Percentiles rank a stretch among this genome's conserved stretches.
Evolutionary conservation across 2,797 vertebrate species (phyloP).

Genomic region (Masticophis lateralis): DNA sequence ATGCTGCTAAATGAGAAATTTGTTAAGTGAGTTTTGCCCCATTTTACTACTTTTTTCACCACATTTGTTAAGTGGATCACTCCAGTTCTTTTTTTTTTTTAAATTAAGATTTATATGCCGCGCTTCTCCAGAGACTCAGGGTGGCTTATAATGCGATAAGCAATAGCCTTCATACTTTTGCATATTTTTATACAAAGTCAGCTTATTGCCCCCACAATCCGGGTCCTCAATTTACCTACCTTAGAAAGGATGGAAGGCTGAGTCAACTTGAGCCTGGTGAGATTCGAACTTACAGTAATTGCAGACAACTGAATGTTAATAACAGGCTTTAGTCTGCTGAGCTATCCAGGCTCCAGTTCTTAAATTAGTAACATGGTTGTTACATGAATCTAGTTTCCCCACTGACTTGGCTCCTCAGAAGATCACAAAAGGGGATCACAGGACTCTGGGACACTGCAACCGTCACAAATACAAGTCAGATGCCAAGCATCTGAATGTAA

Average conservation of each 20-base stretch:
- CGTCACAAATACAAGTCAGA: not conserved
- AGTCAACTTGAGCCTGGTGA: too few species aligned
- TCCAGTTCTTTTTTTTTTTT: not conserved
- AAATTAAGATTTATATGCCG: too few species aligned
- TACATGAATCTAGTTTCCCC: not conserved
- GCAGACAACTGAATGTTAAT: too few species aligned
- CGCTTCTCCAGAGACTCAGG: too few species aligned
- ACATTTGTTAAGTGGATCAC: not conserved
- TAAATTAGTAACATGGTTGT: not conserved
- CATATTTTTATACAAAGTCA: too few species aligned
- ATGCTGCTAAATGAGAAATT: not conserved
- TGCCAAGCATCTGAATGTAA: not conserved
- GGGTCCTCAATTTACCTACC: too few species aligned
- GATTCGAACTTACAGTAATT: too few species aligned
- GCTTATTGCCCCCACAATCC: too few species aligned
- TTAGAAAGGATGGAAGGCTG: too few species aligned
- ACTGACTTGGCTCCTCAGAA: not conserved
- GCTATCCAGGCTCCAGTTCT: not conserved
- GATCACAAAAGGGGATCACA: not conserved
- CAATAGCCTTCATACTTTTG: too few species aligned
- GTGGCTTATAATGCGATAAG: too few species aligned
- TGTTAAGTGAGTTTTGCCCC: not conserved
- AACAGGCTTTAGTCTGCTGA: too few species aligned
- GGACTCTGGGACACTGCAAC: not conserved
- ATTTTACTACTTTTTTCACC: not conserved